A percentile compares a stretch with the other conserved stretches of the same genome.
phyloP scores from a whole-genome alignment of 2,113 vertebrate genomes.

The Halcyon senegalensis region DNA sequence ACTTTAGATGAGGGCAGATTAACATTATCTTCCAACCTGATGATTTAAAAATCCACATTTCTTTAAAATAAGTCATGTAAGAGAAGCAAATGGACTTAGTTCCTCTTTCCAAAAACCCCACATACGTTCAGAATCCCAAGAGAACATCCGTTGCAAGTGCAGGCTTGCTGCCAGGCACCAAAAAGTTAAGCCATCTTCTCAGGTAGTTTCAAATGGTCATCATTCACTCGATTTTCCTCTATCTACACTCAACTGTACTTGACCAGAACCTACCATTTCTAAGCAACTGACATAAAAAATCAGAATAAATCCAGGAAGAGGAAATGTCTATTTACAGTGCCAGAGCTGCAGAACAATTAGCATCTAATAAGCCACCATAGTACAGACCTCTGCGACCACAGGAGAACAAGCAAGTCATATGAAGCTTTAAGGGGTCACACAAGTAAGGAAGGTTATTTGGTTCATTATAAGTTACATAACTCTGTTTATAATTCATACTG shows the following conservation, averaged over 20 bases:
- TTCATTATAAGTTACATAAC: neutral
- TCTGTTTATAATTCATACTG: neutral
- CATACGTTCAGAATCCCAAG: neutral
- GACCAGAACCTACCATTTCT: neutral
- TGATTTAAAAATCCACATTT: neutral
- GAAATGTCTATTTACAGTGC: neutral
- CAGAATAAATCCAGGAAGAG: neutral
- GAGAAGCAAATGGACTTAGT: constrained; percentile 17
- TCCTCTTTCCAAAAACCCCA: neutral
- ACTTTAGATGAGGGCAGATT: neutral
- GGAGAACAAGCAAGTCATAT: neutral
- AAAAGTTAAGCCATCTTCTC: neutral
- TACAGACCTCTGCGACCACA: neutral
- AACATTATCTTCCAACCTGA: neutral
- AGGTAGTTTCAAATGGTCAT: neutral
- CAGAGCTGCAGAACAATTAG: neutral
- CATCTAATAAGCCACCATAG: neutral
- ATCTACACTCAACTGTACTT: neutral
- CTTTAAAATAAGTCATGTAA: neutral
- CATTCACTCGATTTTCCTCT: neutral
- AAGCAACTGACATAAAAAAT: neutral
- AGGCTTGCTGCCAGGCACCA: constrained; percentile 35
- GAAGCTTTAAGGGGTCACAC: neutral
- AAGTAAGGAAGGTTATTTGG: neutral
- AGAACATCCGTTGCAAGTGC: neutral